Evolutionary conservation across 2,888 invertebrate species (phyloP), one percentile per base, ranked within the genome.

Genomic region (Meliscaeva auricollis): DNA sequence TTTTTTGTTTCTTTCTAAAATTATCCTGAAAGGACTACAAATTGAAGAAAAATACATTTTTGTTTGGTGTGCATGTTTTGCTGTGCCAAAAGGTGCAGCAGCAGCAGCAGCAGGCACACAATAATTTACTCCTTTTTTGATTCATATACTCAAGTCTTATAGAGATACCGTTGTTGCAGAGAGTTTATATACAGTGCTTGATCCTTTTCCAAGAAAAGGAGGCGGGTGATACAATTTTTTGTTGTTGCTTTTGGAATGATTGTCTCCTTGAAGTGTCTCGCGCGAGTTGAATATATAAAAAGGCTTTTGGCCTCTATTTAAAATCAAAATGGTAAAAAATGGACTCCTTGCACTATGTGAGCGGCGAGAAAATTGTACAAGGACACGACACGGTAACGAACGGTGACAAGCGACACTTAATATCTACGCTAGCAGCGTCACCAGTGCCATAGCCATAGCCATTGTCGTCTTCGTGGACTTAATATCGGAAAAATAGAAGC

Each of bases 61-160:
- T 75, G 74, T 78, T 83, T 78, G 26, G 74, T 83, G 74, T 78
- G 64, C 78, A 76, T 76, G 82, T 80, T 80, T 69, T 69, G 75
- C 68, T 80, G n/a, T n/a, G 85, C 76, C 81, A 81, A 85, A 69
- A 80, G 85, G 80, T 85, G 66, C 58, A 35, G 50, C 66, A 66
- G 35, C 32, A 50, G 66, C 38, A 38, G 11, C 66, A 66, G 66
- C 66, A 50, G 66, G 80, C 76, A 73, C 48, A 77, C 44, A 68
- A 85, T 85, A 85, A 85, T 85, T 80, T 73, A 64, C 69, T 68
- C 72, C 80, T 73, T 85, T 58, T 54, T 54, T 77, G 62, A 85
- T 81, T 81, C 73, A 76, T 60, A 73, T 56, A 80, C 69, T 73
- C 69, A 68, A 64, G 17, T 13, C 9, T 50, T 17, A 32, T 3